These are phyloP conservation scores for Percina caprodes DNA, from an alignment of 2,113 vertebrate genomes.

Conservation along the genomic window DNA sequence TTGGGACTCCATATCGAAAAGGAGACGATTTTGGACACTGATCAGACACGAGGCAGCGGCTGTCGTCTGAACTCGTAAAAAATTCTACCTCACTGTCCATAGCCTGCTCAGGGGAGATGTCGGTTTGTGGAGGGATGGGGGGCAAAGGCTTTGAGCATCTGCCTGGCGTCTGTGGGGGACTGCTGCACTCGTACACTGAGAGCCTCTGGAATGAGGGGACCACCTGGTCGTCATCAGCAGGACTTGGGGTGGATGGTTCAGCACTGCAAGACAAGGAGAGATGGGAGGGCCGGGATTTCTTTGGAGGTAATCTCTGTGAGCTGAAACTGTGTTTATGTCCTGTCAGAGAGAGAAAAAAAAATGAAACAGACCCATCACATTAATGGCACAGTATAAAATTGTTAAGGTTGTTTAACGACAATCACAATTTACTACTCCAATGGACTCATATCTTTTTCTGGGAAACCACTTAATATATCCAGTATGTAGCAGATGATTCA, in stretches of 20 bases:
- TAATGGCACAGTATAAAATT: background rate
- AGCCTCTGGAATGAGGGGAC: constrained; percentile 87
- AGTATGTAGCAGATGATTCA: constrained; percentile 10
- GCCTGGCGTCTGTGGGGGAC: constrained; percentile 86
- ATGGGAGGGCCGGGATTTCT: constrained; percentile 82
- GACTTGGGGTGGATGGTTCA: constrained; percentile 71
- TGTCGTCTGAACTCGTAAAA: constrained; percentile 90
- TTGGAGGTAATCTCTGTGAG: constrained; percentile 79
- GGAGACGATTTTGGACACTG: constrained; percentile 73
- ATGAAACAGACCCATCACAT: background rate
- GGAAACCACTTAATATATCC: constrained; percentile 20
- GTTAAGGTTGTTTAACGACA: background rate
- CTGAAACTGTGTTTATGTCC: constrained; percentile 83
- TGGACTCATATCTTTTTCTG: background rate
- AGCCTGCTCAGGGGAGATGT: constrained; percentile 82
- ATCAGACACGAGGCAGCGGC: constrained; percentile 85
- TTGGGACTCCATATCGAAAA: constrained; percentile 82
- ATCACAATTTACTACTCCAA: background rate
- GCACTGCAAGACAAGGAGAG: constrained; percentile 78
- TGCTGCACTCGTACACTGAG: constrained; percentile 84
- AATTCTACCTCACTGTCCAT: constrained; percentile 93
- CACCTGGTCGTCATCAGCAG: constrained; percentile 83
- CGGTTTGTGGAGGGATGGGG: constrained; percentile 87
- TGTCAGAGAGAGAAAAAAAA: constrained; percentile 66
- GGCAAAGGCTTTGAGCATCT: constrained; percentile 91